These are phyloP conservation scores for Podarcis siculus DNA, from an alignment of 2,797 vertebrate genomes.

Conservation along the genomic window DNA sequence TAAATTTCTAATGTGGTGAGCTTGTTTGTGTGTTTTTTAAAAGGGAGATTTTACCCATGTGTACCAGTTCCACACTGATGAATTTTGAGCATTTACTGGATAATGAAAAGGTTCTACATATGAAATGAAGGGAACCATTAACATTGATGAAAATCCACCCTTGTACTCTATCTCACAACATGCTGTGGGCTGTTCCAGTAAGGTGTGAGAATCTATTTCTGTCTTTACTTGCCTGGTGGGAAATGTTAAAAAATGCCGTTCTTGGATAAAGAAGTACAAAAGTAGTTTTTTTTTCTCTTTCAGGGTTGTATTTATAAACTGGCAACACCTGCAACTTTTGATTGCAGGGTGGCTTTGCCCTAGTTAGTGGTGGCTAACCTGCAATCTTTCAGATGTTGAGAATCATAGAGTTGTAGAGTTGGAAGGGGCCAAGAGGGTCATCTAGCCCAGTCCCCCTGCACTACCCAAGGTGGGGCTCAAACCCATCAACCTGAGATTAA, in stretches of 20 bases:
- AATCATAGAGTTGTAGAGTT: too few species aligned
- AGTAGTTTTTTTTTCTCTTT: neutral
- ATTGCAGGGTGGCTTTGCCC: neutral
- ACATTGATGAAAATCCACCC: neutral
- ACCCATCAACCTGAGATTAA: too few species aligned
- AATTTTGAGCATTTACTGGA: too few species aligned
- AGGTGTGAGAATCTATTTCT: neutral
- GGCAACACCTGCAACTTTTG: neutral
- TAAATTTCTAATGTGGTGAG: neutral
- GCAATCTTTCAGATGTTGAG: neutral
- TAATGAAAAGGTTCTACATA: too few species aligned
- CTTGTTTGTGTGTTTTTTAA: neutral
- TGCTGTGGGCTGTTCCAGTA: neutral
- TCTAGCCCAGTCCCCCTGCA: too few species aligned
- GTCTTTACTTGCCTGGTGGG: neutral
- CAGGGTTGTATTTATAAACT: too few species aligned
- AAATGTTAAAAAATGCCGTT: too few species aligned
- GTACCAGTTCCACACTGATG: neutral
- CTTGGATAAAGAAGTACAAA: too few species aligned
- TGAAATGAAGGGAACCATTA: neutral
- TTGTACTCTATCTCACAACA: neutral
- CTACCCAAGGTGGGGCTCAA: too few species aligned
- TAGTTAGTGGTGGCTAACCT: neutral
- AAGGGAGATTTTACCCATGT: neutral
- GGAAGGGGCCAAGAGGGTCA: too few species aligned